Evolutionary conservation across 2,113 vertebrate genomes (phyloP).

Genomic region (Seriola dumerili): DNA sequence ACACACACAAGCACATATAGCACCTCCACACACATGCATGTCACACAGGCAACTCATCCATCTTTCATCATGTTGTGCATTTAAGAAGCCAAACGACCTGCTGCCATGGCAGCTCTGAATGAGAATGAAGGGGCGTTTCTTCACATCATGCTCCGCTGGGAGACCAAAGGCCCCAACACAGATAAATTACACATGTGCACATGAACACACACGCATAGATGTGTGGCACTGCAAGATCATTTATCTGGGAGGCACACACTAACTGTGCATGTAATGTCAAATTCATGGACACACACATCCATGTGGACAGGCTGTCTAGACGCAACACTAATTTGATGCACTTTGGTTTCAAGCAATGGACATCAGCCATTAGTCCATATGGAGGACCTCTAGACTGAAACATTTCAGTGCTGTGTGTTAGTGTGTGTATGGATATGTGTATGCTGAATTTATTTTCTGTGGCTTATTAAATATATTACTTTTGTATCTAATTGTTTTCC

Average conservation of each 20-base stretch:
- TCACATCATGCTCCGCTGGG: constrained; percentile 19
- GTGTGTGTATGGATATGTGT: neutral
- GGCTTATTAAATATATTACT: neutral
- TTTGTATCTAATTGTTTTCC: neutral
- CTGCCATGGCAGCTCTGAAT: constrained; percentile 60
- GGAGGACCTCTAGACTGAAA: constrained; percentile 5
- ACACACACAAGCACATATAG: neutral
- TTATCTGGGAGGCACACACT: constrained; percentile 47
- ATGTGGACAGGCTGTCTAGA: constrained; percentile 63
- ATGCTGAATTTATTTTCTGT: neutral
- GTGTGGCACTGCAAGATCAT: constrained; percentile 25
- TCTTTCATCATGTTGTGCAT: constrained; percentile 61
- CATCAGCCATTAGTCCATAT: constrained; percentile 44
- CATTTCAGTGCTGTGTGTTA: neutral
- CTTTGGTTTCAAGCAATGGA: constrained; percentile 49
- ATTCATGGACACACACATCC: constrained; percentile 53
- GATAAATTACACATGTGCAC: constrained; percentile 37
- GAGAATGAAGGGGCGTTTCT: constrained; percentile 50
- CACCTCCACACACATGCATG: neutral
- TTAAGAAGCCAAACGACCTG: constrained; percentile 56
- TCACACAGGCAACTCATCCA: constrained; percentile 29
- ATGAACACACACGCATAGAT: constrained; percentile 28
- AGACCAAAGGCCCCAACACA: constrained; percentile 17
- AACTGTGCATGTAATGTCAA: constrained; percentile 64
- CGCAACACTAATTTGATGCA: constrained; percentile 53